Base-by-base conservation (phyloP, 2,888 invertebrate species). In the Xestobium rufovillosum region DNA sequence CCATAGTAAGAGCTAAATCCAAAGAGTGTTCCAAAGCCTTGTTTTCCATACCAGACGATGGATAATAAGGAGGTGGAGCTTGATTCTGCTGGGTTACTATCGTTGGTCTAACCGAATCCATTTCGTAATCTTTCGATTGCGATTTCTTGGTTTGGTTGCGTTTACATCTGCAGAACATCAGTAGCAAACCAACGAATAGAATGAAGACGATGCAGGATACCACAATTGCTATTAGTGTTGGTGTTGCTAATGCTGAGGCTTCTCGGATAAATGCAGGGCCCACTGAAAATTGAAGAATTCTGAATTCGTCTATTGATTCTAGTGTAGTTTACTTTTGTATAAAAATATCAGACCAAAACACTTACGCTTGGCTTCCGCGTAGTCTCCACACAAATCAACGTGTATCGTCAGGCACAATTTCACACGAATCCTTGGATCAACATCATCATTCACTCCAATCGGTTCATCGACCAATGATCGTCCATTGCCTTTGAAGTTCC, bases 21-120 rank as follows among this genome's bases (percentile, higher is more conserved):
- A 89, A 77, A 4, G 87, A 87, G 65, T 88, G 85, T 64, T 91
- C 90, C 28, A 91, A 68, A 15, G 89, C 91, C 66, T 91, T 91
- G 65, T 91, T 91, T 67, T 91, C 91, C 75, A 87, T 78, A 1
- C 87, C 87, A 30, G 83, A 76, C 8, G 80, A 79, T n/a, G 89
- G 87, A 59, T 89, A 89, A 55, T 90, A 90, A 0, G 89, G 89
- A 17, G 89, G 89, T 13, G 89, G 89, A 1, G 87, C 86, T 56
- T 86, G 85, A 43, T 82, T 85, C 63, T 86, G 87, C 44, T 84
- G 83, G n/a, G 85, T 78, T 26, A 87, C 85, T 63, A 88, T 81
- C 31, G 86, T 83, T 11, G 87, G 86, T 38, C 86, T 75, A 47
- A 86, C 84, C 0, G 86, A 81, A 59, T 89, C 88, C 83, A 88